Evolutionary conservation across 1,140 invertebrate species (phyloP), one percentile per base, ranked within the genome.

Genomic region (Drusus annulatus): DNA sequence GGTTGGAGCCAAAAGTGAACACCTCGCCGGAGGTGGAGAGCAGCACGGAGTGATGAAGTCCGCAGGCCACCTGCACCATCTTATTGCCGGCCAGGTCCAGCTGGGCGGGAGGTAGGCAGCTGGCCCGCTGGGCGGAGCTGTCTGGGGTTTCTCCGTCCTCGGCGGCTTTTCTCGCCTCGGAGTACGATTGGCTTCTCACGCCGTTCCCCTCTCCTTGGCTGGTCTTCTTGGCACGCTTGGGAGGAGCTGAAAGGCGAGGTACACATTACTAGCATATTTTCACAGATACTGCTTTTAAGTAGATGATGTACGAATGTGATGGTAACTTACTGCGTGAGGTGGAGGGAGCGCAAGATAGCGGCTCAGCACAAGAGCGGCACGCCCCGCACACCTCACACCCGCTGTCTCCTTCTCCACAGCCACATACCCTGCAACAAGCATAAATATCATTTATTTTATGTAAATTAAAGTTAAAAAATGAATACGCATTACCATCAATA

Each of bases 391-490:
- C 93, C 1, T 94, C 92, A 86, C 98, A 99, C 0, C 98, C 97
- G 54, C 96, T 95, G 86, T 99, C 98, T 16, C 97, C 98, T 86
- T 96, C 95, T 16, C 98, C 98, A 91, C 98, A 99, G 1, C 96
- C 97, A 90, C 98, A 99, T 85, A 95, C 94, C 84, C 96, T 97
- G 80, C 17, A 85, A 82, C 21, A 69, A 0, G 13, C 8, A 45
- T 7, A 45, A 0, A 45, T 45, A 45, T 45, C 2, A 45, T 28
- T 28, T 28, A 45, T 45, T 13, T 45, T 45, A 45, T 1, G 36
- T 36, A 28, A 28, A 28, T 36, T 0, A 36, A 0, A 6, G 31
- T 36, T 36, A 7, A 36, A 28, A 3, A 28, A 36, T 36, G 8
- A 36, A 36, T 36, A 4, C 8, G 8, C 8, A 4, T 36, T 36